phyloP scores from a whole-genome alignment of 1,140 invertebrate species.

The Plodia interpunctella region DNA sequence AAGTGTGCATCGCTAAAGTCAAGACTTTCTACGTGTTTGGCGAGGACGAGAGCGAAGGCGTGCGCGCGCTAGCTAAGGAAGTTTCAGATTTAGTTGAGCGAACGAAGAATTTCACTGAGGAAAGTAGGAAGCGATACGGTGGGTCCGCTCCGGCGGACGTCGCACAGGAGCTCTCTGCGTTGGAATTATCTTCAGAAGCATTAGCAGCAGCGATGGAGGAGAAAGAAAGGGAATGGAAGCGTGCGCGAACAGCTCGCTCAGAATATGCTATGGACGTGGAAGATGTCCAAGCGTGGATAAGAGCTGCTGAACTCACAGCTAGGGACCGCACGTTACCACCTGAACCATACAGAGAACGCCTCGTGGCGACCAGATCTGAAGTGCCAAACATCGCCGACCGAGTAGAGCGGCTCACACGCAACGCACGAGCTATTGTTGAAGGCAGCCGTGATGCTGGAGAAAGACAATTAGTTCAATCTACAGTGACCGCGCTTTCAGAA shows the following conservation, averaged over 20 bases:
- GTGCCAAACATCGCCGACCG: constrained; percentile 84
- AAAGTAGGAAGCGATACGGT: constrained; percentile 83
- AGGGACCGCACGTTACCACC: constrained; percentile 89
- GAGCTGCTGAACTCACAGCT: constrained; percentile 88
- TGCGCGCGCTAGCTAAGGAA: constrained; percentile 71
- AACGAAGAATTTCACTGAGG: constrained; percentile 80
- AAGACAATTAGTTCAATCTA: constrained; percentile 85
- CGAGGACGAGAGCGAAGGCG: constrained; percentile 79
- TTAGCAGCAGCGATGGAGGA: constrained; percentile 88
- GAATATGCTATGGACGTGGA: constrained; percentile 90
- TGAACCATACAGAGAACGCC: constrained; percentile 84
- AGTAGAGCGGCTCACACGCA: constrained; percentile 86
- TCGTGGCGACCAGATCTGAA: constrained; percentile 87
- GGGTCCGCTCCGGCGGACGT: constrained; percentile 85
- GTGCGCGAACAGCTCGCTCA: constrained; percentile 86
- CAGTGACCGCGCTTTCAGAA: constrained; percentile 85
- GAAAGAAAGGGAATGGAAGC: constrained; percentile 90
- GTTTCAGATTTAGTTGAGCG: constrained; percentile 78
- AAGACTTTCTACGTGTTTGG: constrained; percentile 85
- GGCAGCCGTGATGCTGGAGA: constrained; percentile 87
- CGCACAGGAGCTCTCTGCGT: constrained; percentile 83
- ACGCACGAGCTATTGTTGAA: constrained; percentile 87
- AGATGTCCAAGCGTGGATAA: constrained; percentile 88
- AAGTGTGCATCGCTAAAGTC: constrained; percentile 80
- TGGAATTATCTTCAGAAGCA: constrained; percentile 89